Evolutionary conservation across 2,888 invertebrate species (phyloP).

Genomic region (Malthinus flaveolus): DNA sequence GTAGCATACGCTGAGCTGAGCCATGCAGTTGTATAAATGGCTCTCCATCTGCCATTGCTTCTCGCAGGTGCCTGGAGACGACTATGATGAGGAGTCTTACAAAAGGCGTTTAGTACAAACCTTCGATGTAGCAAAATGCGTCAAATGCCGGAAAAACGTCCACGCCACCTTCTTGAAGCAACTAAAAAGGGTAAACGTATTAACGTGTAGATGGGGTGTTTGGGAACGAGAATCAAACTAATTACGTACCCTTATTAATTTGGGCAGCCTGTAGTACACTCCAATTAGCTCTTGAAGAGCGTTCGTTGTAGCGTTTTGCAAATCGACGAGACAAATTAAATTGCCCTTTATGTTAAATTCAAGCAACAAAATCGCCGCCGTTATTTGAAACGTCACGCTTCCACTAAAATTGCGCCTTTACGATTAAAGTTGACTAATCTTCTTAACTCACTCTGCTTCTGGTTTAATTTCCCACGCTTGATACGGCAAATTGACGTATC

Average conservation of each 20-base stretch:
- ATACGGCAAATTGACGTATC: constrained; percentile 80
- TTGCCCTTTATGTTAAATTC: constrained; percentile 59
- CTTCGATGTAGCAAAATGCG: constrained; percentile 72
- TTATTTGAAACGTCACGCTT: constrained; percentile 60
- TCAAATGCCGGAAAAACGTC: constrained; percentile 84
- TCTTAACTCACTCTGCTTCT: constrained; percentile 13
- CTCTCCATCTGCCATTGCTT: constrained; percentile 75
- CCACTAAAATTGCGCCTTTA: constrained; percentile 57
- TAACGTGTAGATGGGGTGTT: not conserved
- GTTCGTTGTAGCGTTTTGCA: constrained; percentile 66
- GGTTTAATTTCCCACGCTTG: constrained; percentile 68
- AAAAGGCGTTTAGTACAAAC: constrained; percentile 36
- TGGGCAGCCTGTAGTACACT: constrained; percentile 62
- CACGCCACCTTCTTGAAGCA: constrained; percentile 64
- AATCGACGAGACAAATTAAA: constrained; percentile 51
- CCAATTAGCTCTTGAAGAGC: constrained; percentile 65
- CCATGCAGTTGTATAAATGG: constrained; percentile 80
- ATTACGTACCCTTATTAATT: constrained; percentile 61
- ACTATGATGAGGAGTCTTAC: not conserved
- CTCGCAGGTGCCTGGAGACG: constrained; percentile 55
- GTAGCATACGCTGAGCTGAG: constrained; percentile 69
- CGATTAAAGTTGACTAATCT: not conserved
- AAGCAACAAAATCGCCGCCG: constrained; percentile 60
- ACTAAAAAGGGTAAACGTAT: constrained; percentile 35
- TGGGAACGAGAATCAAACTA: not conserved